Evolutionary conservation across 1,140 invertebrate species (phyloP).

Genomic region (Coboldia fuscipes): DNA sequence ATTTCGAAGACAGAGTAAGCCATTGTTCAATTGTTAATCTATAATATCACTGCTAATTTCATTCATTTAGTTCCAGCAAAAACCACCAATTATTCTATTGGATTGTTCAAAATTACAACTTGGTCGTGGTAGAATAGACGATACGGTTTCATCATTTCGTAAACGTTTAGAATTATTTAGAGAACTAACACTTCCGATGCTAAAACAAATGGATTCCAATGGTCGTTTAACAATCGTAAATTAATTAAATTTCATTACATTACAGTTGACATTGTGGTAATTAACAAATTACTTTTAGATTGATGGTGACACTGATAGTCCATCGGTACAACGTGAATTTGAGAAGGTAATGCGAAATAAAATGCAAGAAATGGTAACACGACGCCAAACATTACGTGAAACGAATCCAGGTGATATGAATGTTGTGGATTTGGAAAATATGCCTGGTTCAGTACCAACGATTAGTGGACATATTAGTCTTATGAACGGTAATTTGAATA

Average conservation of each 20-base stretch:
- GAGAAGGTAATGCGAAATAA: constrained; percentile 38
- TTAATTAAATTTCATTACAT: constrained; percentile 6
- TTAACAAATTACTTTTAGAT: constrained; percentile 26
- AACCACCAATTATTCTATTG: constrained; percentile 51
- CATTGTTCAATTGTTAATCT: not conserved
- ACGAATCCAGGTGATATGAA: constrained; percentile 17
- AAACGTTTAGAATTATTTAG: constrained; percentile 64
- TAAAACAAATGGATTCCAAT: constrained; percentile 60
- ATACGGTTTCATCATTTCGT: constrained; percentile 63
- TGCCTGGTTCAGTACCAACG: constrained; percentile 18
- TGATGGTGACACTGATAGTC: constrained; percentile 56
- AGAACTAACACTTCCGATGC: constrained; percentile 65
- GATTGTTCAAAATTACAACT: constrained; percentile 73
- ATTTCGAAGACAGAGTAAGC: constrained; percentile 63
- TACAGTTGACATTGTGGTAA: not conserved
- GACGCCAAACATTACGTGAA: constrained; percentile 2
- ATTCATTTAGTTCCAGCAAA: constrained; percentile 40
- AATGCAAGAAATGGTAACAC: constrained; percentile 15
- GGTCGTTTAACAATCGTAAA: constrained; percentile 57
- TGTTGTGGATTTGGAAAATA: constrained; percentile 17
- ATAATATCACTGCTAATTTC: constrained; percentile 2
- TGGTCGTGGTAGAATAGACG: constrained; percentile 54
- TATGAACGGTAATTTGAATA: constrained; percentile 15
- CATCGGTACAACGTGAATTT: constrained; percentile 53
- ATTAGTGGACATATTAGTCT: constrained; percentile 21